Percentiles rank a stretch among this genome's conserved stretches.
Evolutionary conservation across 2,888 invertebrate genomes (phyloP).

Genomic region (Idaea dimidiata): DNA sequence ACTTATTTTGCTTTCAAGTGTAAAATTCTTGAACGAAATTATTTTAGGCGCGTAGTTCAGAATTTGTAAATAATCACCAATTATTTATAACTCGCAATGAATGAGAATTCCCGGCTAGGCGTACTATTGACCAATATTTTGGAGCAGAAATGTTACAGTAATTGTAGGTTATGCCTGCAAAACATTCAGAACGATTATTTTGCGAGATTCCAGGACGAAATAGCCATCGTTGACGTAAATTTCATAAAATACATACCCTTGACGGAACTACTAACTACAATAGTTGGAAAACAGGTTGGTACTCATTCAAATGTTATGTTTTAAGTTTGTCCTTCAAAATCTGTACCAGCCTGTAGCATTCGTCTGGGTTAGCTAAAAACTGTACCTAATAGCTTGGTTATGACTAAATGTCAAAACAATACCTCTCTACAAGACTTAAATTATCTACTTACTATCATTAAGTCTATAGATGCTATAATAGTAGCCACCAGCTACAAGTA

Average conservation of each 20-base stretch:
- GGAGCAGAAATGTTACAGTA: slow-evolving; percentile 52
- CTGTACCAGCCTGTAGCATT: too few relatives aligned
- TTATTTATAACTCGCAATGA: slow-evolving; percentile 31
- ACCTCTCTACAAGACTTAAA: too few relatives aligned
- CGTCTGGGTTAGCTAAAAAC: too few relatives aligned
- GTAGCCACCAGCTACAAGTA: too few relatives aligned
- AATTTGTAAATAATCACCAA: slow-evolving; percentile 23
- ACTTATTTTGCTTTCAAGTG: slow-evolving; percentile 1
- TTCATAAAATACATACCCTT: slow-evolving; percentile 12
- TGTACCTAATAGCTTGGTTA: too few relatives aligned
- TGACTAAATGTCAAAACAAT: too few relatives aligned
- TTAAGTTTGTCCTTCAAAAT: too few relatives aligned
- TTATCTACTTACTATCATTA: too few relatives aligned
- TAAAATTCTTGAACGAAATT: slow-evolving; percentile 63
- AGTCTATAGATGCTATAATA: too few relatives aligned
- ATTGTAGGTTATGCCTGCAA: slow-evolving; percentile 71
- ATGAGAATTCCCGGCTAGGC: slow-evolving; percentile 44
- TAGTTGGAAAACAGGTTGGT: slow-evolving; percentile 49
- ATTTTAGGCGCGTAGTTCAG: slow-evolving; percentile 49
- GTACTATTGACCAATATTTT: slow-evolving; percentile 56
- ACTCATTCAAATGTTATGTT: slow-evolving; percentile 12
- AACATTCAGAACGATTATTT: slow-evolving; percentile 45
- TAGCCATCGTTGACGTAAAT: neutral
- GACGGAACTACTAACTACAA: slow-evolving; percentile 39
- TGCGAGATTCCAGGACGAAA: slow-evolving; percentile 51